Evolutionary conservation across 2,888 invertebrate genomes (phyloP).

Genomic region (Anoncus sp.): DNA sequence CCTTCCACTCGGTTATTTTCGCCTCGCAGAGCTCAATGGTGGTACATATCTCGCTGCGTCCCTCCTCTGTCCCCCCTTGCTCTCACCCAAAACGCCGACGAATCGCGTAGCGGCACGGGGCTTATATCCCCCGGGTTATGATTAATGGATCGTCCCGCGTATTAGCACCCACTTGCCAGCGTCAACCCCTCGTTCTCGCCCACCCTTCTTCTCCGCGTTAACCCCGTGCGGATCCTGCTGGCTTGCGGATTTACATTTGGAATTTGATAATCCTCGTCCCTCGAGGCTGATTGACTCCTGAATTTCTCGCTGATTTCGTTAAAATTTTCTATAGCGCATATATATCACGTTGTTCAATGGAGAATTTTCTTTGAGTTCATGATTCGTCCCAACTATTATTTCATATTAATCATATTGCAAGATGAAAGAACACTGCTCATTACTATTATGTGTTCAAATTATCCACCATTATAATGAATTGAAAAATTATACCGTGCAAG

Average conservation of each 20-base stretch:
- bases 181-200: constrained; percentile 57
- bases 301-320: constrained; percentile 57
- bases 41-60: neutral
- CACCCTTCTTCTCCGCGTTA: constrained; percentile 59
- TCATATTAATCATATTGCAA: no score
- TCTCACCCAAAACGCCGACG: constrained; percentile 21
- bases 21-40: constrained; percentile 12
- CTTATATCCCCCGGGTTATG: constrained; percentile 77
- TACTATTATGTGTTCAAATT: no score
- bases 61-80: constrained; percentile 7
- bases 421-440: no score
- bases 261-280: constrained; percentile 81
- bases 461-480: no score
- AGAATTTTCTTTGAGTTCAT: no score
- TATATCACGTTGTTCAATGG: constrained; percentile 19
- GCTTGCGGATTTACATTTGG: constrained; percentile 80
- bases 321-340: constrained; percentile 14
- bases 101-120: constrained; percentile 36
- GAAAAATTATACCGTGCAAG: no score
- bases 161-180: constrained; percentile 80
- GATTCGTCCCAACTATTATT: no score
- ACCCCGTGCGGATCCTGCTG: constrained; percentile 56
- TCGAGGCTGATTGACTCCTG: constrained; percentile 77
- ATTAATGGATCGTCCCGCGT: constrained; percentile 82
- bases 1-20: constrained; percentile 31